Conservation (phyloP, 2,888 invertebrate genomes). For the Colostygia pectinataria region DNA sequence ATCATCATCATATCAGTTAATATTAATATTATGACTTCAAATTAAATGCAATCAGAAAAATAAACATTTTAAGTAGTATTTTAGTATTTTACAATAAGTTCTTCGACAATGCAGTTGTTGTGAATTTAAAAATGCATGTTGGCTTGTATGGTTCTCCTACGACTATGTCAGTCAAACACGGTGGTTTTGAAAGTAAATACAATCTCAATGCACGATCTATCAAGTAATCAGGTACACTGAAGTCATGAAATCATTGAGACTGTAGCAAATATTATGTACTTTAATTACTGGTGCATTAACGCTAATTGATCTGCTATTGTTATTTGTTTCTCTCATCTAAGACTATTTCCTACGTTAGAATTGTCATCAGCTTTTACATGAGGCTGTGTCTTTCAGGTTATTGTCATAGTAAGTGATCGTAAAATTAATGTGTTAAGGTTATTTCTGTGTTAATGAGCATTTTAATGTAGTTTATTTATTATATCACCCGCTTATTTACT, state of each 20-base stretch:
- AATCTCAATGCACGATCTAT: no score
- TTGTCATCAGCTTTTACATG: constrained; percentile 1
- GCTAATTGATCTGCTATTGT: constrained; percentile 38
- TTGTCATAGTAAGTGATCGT: constrained; percentile 15
- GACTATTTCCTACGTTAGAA: constrained; percentile 21
- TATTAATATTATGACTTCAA: no score
- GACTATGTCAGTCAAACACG: no score
- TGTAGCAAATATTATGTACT: constrained; percentile 32
- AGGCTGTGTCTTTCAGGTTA: constrained; percentile 6
- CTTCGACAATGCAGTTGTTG: no score
- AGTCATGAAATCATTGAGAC: constrained; percentile 17
- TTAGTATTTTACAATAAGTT: no score
- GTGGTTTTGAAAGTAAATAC: no score
- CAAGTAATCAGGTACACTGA: background rate
- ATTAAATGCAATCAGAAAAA: no score
- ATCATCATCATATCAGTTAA: no score
- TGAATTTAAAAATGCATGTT: no score
- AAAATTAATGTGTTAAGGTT: constrained; percentile 2
- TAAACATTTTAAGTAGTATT: no score
- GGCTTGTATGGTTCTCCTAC: no score
- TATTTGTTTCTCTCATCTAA: constrained; percentile 13
- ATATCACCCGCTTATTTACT: no score
- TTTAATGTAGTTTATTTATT: background rate
- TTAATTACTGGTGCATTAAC: constrained; percentile 36
- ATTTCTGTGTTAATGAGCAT: constrained; percentile 1